A percentile compares a stretch with the other conserved stretches of the same genome.
phyloP scores from a whole-genome alignment of 2,888 invertebrate genomes.

The Ophion costatus region DNA sequence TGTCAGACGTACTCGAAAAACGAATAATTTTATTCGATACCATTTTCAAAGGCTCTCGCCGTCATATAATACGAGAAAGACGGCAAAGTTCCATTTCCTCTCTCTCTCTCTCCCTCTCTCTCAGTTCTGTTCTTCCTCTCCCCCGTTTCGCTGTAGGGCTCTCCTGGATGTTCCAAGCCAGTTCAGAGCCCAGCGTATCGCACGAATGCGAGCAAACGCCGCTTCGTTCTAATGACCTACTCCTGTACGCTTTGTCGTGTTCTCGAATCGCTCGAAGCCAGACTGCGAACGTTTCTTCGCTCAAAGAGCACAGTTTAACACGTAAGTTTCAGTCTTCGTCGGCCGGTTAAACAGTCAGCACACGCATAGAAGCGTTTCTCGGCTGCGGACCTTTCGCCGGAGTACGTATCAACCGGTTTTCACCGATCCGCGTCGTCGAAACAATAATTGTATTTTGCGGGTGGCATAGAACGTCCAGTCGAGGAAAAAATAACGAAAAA shows the following conservation, averaged over 20 bases:
- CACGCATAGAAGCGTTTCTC: constrained; percentile 25
- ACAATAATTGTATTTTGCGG: constrained; percentile 5
- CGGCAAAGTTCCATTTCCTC: neutral
- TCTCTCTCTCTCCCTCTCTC: constrained; percentile 13
- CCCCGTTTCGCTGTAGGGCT: neutral
- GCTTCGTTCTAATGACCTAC: constrained; percentile 81
- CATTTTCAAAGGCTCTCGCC: constrained; percentile 35
- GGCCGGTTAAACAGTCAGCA: constrained; percentile 62
- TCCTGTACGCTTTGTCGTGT: constrained; percentile 73
- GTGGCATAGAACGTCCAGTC: neutral
- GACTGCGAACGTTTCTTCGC: constrained; percentile 58
- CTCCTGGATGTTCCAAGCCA: constrained; percentile 26
- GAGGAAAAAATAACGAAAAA: neutral
- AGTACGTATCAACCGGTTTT: constrained; percentile 34
- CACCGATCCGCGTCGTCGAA: constrained; percentile 28
- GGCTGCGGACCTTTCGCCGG: constrained; percentile 27
- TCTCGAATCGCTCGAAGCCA: constrained; percentile 65
- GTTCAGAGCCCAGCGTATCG: constrained; percentile 23
- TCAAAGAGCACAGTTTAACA: constrained; percentile 27
- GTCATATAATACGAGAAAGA: neutral
- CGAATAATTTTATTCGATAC: constrained; percentile 56
- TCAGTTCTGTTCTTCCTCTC: neutral
- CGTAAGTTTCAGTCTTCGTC: constrained; percentile 60
- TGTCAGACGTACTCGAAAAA: constrained; percentile 21
- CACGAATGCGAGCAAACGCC: constrained; percentile 61